These are phyloP conservation scores for Hypotaenidia okinawae DNA, from an alignment of 2,797 vertebrate species.

Conservation along the genomic window DNA sequence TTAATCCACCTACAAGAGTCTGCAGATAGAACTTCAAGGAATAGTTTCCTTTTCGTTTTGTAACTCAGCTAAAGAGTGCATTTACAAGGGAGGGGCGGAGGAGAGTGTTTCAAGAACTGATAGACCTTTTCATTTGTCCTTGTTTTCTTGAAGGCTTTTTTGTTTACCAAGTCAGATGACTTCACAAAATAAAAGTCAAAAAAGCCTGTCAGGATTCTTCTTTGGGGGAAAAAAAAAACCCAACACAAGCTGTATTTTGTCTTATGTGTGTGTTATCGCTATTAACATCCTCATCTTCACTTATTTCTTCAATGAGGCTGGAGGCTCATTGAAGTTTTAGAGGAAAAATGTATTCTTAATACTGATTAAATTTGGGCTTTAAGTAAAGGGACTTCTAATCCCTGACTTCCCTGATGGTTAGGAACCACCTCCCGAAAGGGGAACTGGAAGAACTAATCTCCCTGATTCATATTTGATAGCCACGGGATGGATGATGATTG, in stretches of 20 bases:
- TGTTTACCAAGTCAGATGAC: constrained; percentile 4
- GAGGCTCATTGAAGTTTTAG: not conserved
- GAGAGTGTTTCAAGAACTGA: not conserved
- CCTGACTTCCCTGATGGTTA: not conserved
- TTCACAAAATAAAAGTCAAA: not conserved
- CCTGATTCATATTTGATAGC: not conserved
- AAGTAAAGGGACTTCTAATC: not conserved
- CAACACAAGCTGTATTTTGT: not conserved
- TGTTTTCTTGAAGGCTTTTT: not conserved
- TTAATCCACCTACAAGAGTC: not conserved
- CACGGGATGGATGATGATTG: not conserved
- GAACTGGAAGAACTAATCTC: not conserved
- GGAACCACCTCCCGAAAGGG: not conserved
- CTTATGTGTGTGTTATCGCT: not conserved
- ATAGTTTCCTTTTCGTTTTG: not conserved
- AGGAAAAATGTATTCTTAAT: not conserved
- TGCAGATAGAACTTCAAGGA: not conserved
- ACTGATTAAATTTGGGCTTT: not conserved
- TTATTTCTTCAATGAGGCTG: not conserved
- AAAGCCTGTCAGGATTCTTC: not conserved
- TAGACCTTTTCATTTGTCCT: not conserved
- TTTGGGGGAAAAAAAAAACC: not conserved
- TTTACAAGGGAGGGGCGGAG: not conserved
- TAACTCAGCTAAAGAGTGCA: not conserved
- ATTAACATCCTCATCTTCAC: not conserved